Percentiles rank a stretch among this genome's conserved stretches.
These are phyloP conservation scores for Odontophorus gujanensis DNA, from an alignment of 2,113 vertebrate species.

Conservation along the genomic window DNA sequence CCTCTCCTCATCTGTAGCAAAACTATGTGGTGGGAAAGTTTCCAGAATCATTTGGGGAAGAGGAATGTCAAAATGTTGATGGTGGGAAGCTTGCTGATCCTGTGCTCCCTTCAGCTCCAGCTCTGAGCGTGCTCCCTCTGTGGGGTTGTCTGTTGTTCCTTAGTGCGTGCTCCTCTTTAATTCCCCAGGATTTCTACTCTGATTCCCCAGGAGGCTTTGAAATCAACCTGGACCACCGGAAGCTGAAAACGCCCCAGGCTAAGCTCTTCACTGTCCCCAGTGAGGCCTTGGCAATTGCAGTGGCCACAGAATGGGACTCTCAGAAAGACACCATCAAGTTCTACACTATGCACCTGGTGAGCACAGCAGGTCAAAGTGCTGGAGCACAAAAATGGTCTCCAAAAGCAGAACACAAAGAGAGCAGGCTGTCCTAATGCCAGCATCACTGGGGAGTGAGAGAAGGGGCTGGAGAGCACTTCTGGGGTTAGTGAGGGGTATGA, in stretches of 20 bases:
- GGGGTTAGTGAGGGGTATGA: background rate
- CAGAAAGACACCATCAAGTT: conserved; percentile 93
- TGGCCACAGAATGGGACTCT: conserved; percentile 95
- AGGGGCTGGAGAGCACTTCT: background rate
- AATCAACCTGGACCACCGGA: conserved; percentile 92
- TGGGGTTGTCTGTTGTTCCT: conserved; percentile 56
- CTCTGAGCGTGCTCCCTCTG: background rate
- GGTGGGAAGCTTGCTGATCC: background rate
- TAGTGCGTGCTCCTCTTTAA: conserved; percentile 58
- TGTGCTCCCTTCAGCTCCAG: fast-evolving
- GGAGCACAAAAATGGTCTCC: background rate
- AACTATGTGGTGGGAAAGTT: background rate
- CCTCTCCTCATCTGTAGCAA: background rate
- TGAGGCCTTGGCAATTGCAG: conserved; percentile 90
- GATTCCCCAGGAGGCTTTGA: conserved; percentile 88
- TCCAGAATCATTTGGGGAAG: background rate
- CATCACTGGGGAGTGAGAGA: background rate
- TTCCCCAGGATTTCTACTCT: conserved; percentile 71
- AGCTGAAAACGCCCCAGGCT: conserved; percentile 94
- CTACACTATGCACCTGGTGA: conserved; percentile 96
- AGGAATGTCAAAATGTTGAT: background rate
- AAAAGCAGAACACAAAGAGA: background rate
- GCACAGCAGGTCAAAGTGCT: fast-evolving
- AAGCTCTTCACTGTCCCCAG: conserved; percentile 92
- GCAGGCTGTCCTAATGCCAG: background rate